Conservation (phyloP, 1,140 invertebrate genomes). For the Drosophila chauvacae region DNA sequence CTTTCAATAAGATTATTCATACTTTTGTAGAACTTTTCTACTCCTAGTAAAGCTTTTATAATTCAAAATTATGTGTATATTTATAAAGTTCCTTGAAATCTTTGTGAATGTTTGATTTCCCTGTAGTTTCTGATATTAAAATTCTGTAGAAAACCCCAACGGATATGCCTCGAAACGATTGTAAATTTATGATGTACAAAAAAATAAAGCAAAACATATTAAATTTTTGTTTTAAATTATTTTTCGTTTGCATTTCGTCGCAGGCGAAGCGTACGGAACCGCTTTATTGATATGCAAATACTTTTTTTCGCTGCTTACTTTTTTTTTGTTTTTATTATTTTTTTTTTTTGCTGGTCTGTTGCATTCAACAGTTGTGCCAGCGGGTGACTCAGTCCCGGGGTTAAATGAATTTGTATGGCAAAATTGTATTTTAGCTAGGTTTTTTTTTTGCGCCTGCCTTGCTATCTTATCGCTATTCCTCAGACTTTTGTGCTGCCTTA, state of each 20-base stretch:
- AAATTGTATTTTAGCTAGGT: slow-evolving; percentile 28
- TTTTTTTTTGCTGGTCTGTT: slow-evolving; percentile 25
- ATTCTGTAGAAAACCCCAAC: not conserved
- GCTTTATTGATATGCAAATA: slow-evolving; percentile 56
- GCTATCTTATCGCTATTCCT: slow-evolving; percentile 48
- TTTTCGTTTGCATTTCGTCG: slow-evolving; percentile 37
- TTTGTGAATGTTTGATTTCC: not conserved
- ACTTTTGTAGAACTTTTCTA: not conserved
- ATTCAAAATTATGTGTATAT: not conserved
- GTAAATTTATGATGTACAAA: slow-evolving; percentile 3
- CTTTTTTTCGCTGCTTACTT: slow-evolving; percentile 29
- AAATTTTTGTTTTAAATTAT: slow-evolving; percentile 42
- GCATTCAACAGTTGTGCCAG: slow-evolving; percentile 41
- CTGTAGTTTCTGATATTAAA: not conserved
- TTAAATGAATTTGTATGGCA: slow-evolving; percentile 17
- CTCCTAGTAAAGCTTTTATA: not conserved
- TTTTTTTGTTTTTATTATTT: slow-evolving; percentile 12
- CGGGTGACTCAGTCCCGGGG: slow-evolving; percentile 19
- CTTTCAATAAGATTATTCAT: not conserved
- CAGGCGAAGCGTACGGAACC: slow-evolving; percentile 27
- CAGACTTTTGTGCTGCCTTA: slow-evolving; percentile 28
- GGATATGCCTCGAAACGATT: slow-evolving; percentile 4
- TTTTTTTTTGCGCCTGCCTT: slow-evolving; percentile 23
- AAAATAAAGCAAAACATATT: slow-evolving; percentile 14
- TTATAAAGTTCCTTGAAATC: not conserved